Base-by-base conservation (phyloP, 2,797 vertebrate genomes). In the Muraenolepis orangiensis region DNA sequence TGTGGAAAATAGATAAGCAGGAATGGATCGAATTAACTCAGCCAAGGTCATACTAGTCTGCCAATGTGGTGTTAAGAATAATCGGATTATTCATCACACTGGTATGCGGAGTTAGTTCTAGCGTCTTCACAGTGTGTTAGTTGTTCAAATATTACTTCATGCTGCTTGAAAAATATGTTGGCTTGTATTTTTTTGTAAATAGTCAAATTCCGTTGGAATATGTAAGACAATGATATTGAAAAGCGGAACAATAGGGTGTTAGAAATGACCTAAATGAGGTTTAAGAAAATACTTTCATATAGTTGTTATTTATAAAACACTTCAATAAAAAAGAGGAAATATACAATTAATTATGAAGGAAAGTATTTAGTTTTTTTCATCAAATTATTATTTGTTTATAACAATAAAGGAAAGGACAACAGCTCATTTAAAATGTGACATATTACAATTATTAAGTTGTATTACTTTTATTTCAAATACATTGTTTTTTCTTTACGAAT, bases 111-210 rank as follows among this genome's bases (percentile, higher is more conserved):
- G 46, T 51, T 51, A 4, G n/a, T 51, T 51, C 20, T n/a, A n/a
- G 20, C 20, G 6, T 51, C 46, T 51, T 80, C 42, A 74, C 73
- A 34, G 8, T 69, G 36, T 67, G 67, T 69, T 32, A 23, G 66
- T 12, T 29, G 40, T 57, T 69, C n/a, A 40, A 69, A 23, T 14
- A 31, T 32, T 38, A 14, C 18, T 74, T 30, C 28, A 66, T 72
- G 10, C 64, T 13, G 64, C 40, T 11, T 51, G 23, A 28, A 10
- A 23, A 31, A 51, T 18, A 23, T 28, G 29, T 18, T 51, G 46
- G 46, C 46, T 51, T n/a, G 20, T 34, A 46, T 14, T 46, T 46
- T 14, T 46, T 46, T 46, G 40, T 16, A 46, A 46, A 46, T 46
- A 16, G 40, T 46, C 1, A 16, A 46, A 16, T 18, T 6, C n/a